These are phyloP conservation scores for Nasonia longicornis DNA, from an alignment of 1,140 invertebrate genomes.

Conservation along the genomic window DNA sequence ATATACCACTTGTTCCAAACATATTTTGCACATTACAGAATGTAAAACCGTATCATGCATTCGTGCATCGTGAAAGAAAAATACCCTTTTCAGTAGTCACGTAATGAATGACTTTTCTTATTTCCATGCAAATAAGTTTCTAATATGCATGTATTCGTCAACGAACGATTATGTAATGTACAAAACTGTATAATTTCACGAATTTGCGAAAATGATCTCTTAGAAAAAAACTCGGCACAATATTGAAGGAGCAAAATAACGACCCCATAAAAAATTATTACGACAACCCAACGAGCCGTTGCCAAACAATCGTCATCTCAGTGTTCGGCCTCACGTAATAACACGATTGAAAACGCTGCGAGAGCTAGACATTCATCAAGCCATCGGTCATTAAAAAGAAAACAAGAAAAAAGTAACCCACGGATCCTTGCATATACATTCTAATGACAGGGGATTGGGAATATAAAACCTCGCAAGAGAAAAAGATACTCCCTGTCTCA, in stretches of 20 bases:
- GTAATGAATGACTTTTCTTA: not conserved
- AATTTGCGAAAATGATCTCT: not conserved
- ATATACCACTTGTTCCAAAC: too few species aligned
- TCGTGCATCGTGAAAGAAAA: too few species aligned
- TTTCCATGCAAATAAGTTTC: not conserved
- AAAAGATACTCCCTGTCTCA: not conserved
- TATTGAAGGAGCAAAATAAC: not conserved
- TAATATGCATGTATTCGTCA: not conserved
- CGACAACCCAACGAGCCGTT: not conserved
- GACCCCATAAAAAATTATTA: not conserved
- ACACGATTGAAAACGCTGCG: conserved; percentile 26
- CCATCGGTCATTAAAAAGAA: conserved; percentile 6
- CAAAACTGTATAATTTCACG: not conserved
- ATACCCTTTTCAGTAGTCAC: not conserved
- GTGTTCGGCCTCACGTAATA: not conserved
- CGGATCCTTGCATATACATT: conserved; percentile 9
- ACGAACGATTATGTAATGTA: not conserved
- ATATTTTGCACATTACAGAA: too few species aligned
- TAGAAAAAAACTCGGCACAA: not conserved
- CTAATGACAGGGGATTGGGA: conserved; percentile 31
- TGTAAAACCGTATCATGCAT: too few species aligned
- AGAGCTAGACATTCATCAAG: conserved; percentile 19
- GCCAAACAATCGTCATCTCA: conserved; percentile 1
- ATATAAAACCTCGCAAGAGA: conserved; percentile 30
- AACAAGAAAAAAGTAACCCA: not conserved